A percentile compares a stretch with the other conserved stretches of the same genome.
Conservation (phyloP, 2,113 vertebrate species). For the Oryzias celebensis region DNA sequence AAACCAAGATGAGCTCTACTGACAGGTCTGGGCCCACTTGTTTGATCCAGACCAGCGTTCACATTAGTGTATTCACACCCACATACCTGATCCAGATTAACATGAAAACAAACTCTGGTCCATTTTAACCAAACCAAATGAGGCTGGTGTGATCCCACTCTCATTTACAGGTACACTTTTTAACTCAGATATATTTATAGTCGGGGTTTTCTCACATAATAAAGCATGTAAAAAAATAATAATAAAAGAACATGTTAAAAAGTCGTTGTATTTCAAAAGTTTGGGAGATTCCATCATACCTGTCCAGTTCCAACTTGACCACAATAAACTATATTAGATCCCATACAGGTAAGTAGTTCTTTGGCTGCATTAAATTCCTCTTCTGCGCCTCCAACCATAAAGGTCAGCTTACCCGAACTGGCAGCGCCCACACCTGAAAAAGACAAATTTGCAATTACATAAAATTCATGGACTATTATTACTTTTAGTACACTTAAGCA, state of each 20-base stretch:
- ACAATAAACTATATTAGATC: constrained; percentile 92
- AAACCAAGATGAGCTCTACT: too few species aligned
- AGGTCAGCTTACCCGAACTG: constrained; percentile 93
- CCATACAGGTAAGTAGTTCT: constrained; percentile 94
- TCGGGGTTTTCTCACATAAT: not conserved
- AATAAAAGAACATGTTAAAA: not conserved
- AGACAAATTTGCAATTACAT: constrained; percentile 14
- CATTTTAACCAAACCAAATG: too few species aligned
- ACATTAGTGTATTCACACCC: too few species aligned
- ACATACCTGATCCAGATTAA: too few species aligned
- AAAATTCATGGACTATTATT: not conserved
- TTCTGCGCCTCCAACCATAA: constrained; percentile 97
- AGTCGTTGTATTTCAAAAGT: not conserved
- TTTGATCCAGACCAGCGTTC: too few species aligned
- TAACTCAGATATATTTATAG: too few species aligned
- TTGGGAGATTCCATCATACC: constrained; percentile 67
- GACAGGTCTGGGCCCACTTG: too few species aligned
- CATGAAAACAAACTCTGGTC: too few species aligned
- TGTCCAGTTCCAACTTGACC: constrained; percentile 95
- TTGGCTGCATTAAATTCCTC: constrained; percentile 93
- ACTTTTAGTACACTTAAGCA: too few species aligned
- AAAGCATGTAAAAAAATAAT: not conserved
- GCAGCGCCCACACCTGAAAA: constrained; percentile 93
- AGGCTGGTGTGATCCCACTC: too few species aligned
- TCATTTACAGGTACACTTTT: too few species aligned